Evolutionary conservation across 2,888 invertebrate genomes (phyloP), one percentile per base, ranked within the genome.

Genomic region (Callyntrura guangdongensis): DNA sequence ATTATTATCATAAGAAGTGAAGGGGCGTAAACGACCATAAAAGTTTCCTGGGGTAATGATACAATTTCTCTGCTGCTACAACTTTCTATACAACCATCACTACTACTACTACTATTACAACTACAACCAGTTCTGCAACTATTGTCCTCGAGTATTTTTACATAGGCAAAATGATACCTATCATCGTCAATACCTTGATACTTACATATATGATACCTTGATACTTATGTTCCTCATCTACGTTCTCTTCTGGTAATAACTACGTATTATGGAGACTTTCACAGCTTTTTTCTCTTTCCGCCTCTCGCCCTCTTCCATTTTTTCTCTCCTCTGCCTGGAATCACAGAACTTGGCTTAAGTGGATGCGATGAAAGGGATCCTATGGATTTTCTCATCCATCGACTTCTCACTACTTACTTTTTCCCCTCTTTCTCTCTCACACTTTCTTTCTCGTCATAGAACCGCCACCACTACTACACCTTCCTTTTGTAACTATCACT

Each of bases 351-450:
- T 89, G 89, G 89, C 85, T 89, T 85, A 89, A 89, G 89, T 89
- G 90, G 90, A 90, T 90, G 90, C 79, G 90, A 90, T 90, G 86
- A 90, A 89, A 90, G 90, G 79, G 79, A 90, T 90, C 90, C 85
- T 53, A 90, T 85, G 90, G 85, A 90, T 90, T 90, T 81, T 90
- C 85, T 90, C 89, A 84, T 84, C 84, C 89, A 89, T 89, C 84
- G 89, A 84, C 89, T 89, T 64, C 77, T 77, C 49, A 61, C 84
- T 81, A 67, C 69, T 45, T 79, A 74, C 25, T 81, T 77, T 72
- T 67, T 64, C 53, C 45, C 53, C 20, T 27, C 81, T 49, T 53
- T 20, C n/a, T 49, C n/a, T 79, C 20, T 9, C 67, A 27, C 86
- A 22, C 22, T 25, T n/a, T 67, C 11, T 20, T 74, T 67, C 45